These are phyloP conservation scores for Ichneumoninae sp. DNA, from an alignment of 2,888 invertebrate species.

Conservation along the genomic window DNA sequence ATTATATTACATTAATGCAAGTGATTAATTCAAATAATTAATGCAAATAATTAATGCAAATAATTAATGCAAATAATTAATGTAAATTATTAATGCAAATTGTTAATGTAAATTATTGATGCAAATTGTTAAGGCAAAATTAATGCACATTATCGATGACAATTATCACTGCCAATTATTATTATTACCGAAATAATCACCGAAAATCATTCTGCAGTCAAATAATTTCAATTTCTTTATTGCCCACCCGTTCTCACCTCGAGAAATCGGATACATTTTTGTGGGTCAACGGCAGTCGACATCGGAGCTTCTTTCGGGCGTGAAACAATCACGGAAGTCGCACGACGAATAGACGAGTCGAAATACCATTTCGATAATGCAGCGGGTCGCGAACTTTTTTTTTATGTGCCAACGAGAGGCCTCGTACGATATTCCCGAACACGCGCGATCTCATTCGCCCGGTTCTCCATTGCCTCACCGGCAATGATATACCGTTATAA, in stretches of 20 bases:
- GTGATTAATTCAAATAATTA: neutral
- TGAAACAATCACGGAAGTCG: neutral
- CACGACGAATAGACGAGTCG: neutral
- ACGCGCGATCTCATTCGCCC: conserved; percentile 54
- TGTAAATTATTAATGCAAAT: no score
- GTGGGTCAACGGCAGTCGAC: conserved; percentile 1
- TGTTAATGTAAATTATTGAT: no score
- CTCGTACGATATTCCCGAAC: conserved; percentile 58
- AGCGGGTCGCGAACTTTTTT: neutral
- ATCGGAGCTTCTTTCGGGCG: neutral
- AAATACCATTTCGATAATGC: conserved; percentile 18
- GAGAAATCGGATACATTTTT: neutral
- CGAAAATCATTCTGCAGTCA: neutral
- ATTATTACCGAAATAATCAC: neutral
- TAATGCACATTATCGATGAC: no score
- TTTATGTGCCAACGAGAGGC: conserved; percentile 55
- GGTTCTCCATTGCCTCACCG: conserved; percentile 32
- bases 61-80: neutral
- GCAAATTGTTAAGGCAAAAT: no score
- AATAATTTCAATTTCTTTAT: neutral
- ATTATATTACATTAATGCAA: no score
- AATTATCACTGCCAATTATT: neutral
- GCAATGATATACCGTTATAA: conserved; percentile 76
- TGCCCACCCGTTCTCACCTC: neutral
- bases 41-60: no score